Base-by-base conservation (phyloP, 2,888 invertebrate species). In the Andrena dorsata region DNA sequence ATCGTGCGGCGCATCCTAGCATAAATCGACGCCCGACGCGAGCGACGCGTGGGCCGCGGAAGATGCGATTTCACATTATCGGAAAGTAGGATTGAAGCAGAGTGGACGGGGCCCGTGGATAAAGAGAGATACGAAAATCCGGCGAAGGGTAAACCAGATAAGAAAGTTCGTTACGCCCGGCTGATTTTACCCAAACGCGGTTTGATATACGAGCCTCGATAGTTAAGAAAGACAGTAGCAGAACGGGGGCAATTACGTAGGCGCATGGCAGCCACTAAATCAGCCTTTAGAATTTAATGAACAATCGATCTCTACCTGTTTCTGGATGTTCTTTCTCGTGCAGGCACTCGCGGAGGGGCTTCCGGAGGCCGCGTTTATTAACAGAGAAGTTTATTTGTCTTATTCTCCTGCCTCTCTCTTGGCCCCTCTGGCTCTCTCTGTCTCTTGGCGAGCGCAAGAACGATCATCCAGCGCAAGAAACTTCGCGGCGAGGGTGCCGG, bases 381-480 rank as follows among this genome's bases (percentile, higher is more conserved):
- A 78, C 69, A 77, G 73, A n/a, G n/a, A 32, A 70, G 77, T 86
- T 86, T 86, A 83, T 83, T 83, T 78, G 75, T 70, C 80, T 86
- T 83, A 78, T 86, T 77, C 41, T 5, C 83, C 49, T 70, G 32
- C 69, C 28, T n/a, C 53, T 26, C 28, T n/a, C n/a, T 60, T 16
- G 13, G 28, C 0, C 28, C 28, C 60, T 30, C 28, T 20, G 28
- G 53, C 56, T 26, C 16, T 41, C 41, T 41, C 41, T 5, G 41
- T 16, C 41, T 16, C 1, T 41, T 41, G 60, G 69, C 41, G 83
- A 75, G 75, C 63, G 66, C 71, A 86, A 72, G 72, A 60, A 77
- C 75, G 86, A 81, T 83, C 74, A 86, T 80, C 72, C 73, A 64
- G 41, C 70, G 80, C 66, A 76, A 86, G 86, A 76, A 86, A 86